Evolutionary conservation across 2,888 invertebrate genomes (phyloP).

Genomic region (Stomorhina lunata): DNA sequence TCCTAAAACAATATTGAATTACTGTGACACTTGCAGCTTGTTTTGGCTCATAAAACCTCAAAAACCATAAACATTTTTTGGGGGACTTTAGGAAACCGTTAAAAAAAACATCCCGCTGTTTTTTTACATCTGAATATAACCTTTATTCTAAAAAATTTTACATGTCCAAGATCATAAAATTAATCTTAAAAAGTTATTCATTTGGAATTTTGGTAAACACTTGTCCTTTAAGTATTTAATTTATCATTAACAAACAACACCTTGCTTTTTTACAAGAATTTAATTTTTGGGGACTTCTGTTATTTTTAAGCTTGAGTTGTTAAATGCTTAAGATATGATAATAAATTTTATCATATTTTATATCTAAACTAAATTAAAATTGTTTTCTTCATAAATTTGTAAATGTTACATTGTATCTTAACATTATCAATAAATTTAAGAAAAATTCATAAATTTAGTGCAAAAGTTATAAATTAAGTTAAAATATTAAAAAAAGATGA

Average conservation of each 20-base stretch:
- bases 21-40: conserved; percentile 34
- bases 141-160: not conserved
- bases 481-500: too few relatives aligned
- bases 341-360: not conserved
- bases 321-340: not conserved
- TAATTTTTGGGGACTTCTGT: not conserved
- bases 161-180: not conserved
- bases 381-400: not conserved
- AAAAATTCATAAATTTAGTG: conserved; percentile 30
- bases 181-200: conserved; percentile 4
- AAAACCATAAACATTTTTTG: conserved; percentile 3
- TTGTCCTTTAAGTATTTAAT: conserved; percentile 9
- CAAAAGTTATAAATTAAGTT: not conserved
- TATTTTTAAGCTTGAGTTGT: not conserved
- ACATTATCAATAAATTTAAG: conserved; percentile 40
- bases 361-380: not conserved
- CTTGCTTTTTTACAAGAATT: conserved; percentile 18
- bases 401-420: conserved; percentile 26
- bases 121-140: not conserved
- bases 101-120: conserved; percentile 6
- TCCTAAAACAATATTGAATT: not conserved
- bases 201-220: not conserved
- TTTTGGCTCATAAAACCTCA: not conserved
- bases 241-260: conserved; percentile 27
- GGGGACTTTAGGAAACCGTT: not conserved